Percentiles rank a stretch among this genome's conserved stretches.
phyloP scores from a whole-genome alignment of 2,888 invertebrate species.

The Hybos culiciformis region DNA sequence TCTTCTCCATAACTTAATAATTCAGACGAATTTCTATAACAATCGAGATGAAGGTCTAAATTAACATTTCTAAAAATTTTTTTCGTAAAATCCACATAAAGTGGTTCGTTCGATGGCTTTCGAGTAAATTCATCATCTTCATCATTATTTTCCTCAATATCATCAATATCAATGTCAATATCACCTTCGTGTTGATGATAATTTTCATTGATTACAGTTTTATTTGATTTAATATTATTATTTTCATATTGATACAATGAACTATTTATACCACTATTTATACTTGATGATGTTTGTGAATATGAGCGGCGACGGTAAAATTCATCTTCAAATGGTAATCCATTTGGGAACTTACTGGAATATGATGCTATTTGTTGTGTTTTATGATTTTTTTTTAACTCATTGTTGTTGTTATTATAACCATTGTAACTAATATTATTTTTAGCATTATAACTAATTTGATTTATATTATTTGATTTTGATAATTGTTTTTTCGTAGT shows the following conservation, averaged over 20 bases:
- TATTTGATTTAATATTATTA: slow-evolving; percentile 4
- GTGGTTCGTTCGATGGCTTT: slow-evolving; percentile 32
- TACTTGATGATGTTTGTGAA: slow-evolving; percentile 34
- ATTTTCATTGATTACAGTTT: slow-evolving; percentile 9
- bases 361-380: slow-evolving; percentile 27
- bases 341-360: slow-evolving; percentile 34
- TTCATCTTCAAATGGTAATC: slow-evolving; percentile 35
- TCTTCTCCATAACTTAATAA: no score
- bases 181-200: slow-evolving; percentile 5
- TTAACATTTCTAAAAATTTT: slow-evolving; percentile 19
- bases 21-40: slow-evolving; percentile 5
- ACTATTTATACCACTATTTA: slow-evolving; percentile 31
- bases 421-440: slow-evolving; percentile 14
- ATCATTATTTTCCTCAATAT: slow-evolving; percentile 13
- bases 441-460: slow-evolving; percentile 7
- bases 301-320: slow-evolving; percentile 32
- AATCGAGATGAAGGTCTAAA: neutral
- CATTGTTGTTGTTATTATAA: slow-evolving; percentile 20
- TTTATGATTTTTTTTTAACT: no score
- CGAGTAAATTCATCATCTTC: slow-evolving; percentile 33
- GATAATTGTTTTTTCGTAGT: no score
- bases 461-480: no score
- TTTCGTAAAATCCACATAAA: slow-evolving; percentile 36
- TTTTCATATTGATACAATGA: slow-evolving; percentile 9
- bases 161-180: slow-evolving; percentile 5